phyloP scores from a whole-genome alignment of 2,797 vertebrate species.

The Bovichtus diacanthus region DNA sequence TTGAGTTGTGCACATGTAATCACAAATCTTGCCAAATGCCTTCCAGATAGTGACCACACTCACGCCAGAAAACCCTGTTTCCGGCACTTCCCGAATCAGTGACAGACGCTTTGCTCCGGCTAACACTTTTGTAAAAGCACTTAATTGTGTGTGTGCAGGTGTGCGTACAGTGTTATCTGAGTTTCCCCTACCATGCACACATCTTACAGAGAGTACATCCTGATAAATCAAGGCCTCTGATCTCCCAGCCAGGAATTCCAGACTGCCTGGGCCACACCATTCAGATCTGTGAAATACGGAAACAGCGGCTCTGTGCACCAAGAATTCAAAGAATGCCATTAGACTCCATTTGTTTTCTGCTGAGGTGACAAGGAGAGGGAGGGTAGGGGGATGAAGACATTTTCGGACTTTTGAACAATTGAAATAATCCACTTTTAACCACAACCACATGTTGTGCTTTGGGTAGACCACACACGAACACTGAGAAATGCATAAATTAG shows the following conservation, averaged over 20 bases:
- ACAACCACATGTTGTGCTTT: slow-evolving; percentile 85
- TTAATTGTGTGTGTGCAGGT: slow-evolving; percentile 27
- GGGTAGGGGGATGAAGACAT: slow-evolving; percentile 68
- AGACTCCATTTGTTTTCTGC: slow-evolving; percentile 82
- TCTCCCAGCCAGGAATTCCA: slow-evolving; percentile 74
- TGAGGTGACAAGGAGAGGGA: slow-evolving; percentile 63
- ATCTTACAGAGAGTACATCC: slow-evolving; percentile 75
- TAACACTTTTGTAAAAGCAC: slow-evolving; percentile 21
- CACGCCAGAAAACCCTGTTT: slow-evolving; percentile 13
- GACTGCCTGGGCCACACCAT: slow-evolving; percentile 74
- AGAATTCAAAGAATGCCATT: slow-evolving; percentile 88
- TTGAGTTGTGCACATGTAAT: slow-evolving; percentile 5
- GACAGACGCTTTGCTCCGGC: slow-evolving; percentile 3
- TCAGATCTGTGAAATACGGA: slow-evolving; percentile 82
- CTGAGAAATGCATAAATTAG: slow-evolving; percentile 29
- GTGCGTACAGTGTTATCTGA: slow-evolving; percentile 26
- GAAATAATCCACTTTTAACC: slow-evolving; percentile 87
- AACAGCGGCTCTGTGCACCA: slow-evolving; percentile 81
- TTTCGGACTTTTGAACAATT: slow-evolving; percentile 85
- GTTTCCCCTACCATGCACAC: slow-evolving; percentile 38
- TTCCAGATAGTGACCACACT: slow-evolving; percentile 5
- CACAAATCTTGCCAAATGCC: slow-evolving; percentile 15
- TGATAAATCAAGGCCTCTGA: slow-evolving; percentile 84
- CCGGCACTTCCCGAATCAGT: slow-evolving; percentile 33
- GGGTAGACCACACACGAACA: slow-evolving; percentile 82